Conservation (phyloP, 2,797 vertebrate species). For the Cuniculus paca region DNA sequence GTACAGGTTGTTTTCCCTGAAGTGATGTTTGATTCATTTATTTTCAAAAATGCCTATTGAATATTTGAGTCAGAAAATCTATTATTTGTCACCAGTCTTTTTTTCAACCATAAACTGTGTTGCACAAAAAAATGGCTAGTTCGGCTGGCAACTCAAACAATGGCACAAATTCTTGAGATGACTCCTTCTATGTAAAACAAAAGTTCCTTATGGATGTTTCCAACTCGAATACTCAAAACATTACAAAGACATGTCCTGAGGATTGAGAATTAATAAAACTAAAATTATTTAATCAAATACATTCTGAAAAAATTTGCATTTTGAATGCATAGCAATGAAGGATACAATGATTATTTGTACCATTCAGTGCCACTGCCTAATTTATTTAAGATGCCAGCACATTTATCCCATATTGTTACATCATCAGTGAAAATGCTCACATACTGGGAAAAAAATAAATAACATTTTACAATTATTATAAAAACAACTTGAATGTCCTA, state of each 20-base stretch:
- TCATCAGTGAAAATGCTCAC: background rate
- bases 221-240: background rate
- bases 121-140: background rate
- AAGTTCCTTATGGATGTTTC: background rate
- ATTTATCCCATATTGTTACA: background rate
- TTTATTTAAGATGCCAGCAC: background rate
- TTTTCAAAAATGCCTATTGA: background rate
- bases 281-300: background rate
- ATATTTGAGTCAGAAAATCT: background rate
- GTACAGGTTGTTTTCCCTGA: background rate
- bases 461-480: background rate
- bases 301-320: background rate
- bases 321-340: background rate
- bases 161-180: background rate
- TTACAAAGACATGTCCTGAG: background rate
- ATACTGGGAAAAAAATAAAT: background rate
- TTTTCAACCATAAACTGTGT: background rate
- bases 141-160: background rate
- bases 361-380: background rate
- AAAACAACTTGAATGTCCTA: background rate
- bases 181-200: background rate
- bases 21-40: background rate
- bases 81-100: background rate
- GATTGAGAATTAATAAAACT: background rate
- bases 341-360: background rate